phyloP scores from a whole-genome alignment of 2,797 vertebrate genomes.

The Orientallactaga sibirica region DNA sequence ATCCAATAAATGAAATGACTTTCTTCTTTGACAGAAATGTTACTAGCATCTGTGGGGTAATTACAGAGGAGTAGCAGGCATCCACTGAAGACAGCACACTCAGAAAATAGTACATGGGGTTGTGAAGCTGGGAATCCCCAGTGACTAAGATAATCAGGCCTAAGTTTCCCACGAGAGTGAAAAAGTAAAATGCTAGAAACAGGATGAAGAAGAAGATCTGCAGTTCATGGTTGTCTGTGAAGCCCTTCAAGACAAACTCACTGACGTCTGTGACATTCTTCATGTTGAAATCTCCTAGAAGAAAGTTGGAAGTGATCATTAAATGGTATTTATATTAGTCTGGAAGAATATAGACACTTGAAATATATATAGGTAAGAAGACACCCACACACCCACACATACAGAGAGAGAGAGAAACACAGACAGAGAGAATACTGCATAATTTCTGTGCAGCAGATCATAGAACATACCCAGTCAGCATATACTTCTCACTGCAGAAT shows the following conservation, averaged over 20 bases:
- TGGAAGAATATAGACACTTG: not conserved
- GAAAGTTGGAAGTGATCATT: not conserved
- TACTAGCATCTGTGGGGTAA: conserved; percentile 41
- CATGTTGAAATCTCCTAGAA: not conserved
- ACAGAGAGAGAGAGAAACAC: not conserved
- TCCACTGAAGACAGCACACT: conserved; percentile 22
- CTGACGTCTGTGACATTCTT: not conserved
- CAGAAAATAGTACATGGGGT: conserved; percentile 56
- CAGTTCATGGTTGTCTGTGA: not conserved
- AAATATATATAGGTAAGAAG: not conserved
- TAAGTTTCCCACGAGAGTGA: conserved; percentile 13
- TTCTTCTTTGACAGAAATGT: not conserved
- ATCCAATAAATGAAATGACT: not conserved
- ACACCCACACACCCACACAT: not conserved
- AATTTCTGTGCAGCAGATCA: too few species aligned
- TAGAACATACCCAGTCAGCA: too few species aligned
- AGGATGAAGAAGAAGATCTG: not conserved
- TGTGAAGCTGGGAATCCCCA: not conserved
- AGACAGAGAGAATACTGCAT: not conserved
- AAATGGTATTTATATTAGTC: not conserved
- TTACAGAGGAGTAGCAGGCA: conserved; percentile 29
- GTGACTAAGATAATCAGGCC: conserved; percentile 5
- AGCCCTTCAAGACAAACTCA: conserved; percentile 13
- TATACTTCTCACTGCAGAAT: not conserved
- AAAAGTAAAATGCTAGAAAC: conserved; percentile 32